Percentiles rank a stretch among this genome's conserved stretches.
phyloP scores from a whole-genome alignment of 2,797 vertebrate species.

The Spinus pinus region DNA sequence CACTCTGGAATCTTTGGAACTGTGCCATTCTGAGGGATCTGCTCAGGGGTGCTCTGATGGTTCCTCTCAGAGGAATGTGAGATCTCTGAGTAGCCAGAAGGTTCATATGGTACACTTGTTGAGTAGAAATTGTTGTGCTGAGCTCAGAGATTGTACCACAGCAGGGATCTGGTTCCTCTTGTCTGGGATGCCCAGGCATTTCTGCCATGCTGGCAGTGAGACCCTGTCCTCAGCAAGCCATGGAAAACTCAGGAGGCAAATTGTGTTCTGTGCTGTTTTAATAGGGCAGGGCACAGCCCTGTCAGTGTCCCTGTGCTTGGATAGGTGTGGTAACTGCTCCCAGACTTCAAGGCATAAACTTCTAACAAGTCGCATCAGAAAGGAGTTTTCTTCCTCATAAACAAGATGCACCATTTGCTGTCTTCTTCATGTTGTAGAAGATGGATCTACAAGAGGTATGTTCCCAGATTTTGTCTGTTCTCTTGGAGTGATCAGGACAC shows the following conservation, averaged over 20 bases:
- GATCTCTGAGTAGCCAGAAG: background rate
- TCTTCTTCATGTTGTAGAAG: background rate
- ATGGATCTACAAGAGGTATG: background rate
- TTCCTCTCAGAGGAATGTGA: background rate
- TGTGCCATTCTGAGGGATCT: background rate
- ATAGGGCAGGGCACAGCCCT: background rate
- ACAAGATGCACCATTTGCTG: background rate
- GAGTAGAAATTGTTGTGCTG: background rate
- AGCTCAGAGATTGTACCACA: background rate
- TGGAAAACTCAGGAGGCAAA: background rate
- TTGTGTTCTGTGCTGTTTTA: background rate
- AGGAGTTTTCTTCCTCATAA: background rate
- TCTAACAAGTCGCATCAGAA: background rate
- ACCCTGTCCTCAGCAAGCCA: fast-evolving
- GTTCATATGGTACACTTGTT: background rate
- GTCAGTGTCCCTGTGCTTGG: background rate
- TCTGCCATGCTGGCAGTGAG: background rate
- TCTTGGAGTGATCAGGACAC: background rate
- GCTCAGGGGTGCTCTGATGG: background rate
- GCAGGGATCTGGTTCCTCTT: background rate
- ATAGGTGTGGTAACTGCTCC: background rate
- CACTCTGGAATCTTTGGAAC: background rate
- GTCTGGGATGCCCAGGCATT: background rate
- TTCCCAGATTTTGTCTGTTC: background rate
- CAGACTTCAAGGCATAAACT: background rate